phyloP scores from a whole-genome alignment of 2,797 vertebrate genomes.

The Onychomys leucogaster region DNA sequence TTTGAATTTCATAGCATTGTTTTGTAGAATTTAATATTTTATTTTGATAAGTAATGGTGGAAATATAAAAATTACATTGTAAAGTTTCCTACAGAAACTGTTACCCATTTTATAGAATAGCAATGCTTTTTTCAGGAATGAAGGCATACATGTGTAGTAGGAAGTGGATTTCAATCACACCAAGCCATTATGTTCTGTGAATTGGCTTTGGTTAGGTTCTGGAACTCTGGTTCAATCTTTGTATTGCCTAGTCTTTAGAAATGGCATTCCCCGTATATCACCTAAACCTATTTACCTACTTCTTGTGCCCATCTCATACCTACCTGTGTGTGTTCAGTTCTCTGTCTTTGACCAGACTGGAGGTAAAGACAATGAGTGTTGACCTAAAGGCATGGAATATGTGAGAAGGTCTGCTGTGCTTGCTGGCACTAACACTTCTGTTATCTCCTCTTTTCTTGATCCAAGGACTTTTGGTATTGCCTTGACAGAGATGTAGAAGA shows the following conservation, averaged over 20 bases:
- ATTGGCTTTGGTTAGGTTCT: slow-evolving; percentile 4
- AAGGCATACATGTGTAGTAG: neutral
- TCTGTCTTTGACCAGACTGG: neutral
- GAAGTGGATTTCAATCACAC: neutral
- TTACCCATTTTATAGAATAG: neutral
- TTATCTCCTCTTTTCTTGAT: neutral
- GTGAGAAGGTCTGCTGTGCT: neutral
- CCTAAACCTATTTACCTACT: neutral
- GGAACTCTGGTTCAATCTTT: neutral
- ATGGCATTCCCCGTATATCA: neutral
- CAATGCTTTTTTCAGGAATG: neutral
- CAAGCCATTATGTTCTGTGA: neutral
- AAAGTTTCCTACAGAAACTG: neutral
- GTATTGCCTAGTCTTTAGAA: neutral
- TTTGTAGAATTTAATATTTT: slow-evolving; percentile 27
- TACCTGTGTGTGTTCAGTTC: neutral
- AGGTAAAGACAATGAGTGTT: neutral
- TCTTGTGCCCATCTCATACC: neutral
- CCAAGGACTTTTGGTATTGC: neutral
- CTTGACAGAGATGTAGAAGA: neutral
- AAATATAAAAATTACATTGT: slow-evolving; percentile 14
- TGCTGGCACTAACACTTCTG: neutral
- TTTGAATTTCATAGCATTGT: slow-evolving; percentile 8
- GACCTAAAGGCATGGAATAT: neutral
- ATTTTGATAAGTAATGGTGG: slow-evolving; percentile 23